Evolutionary conservation across 2,888 invertebrate species (phyloP).

Genomic region (Andrena marginata): DNA sequence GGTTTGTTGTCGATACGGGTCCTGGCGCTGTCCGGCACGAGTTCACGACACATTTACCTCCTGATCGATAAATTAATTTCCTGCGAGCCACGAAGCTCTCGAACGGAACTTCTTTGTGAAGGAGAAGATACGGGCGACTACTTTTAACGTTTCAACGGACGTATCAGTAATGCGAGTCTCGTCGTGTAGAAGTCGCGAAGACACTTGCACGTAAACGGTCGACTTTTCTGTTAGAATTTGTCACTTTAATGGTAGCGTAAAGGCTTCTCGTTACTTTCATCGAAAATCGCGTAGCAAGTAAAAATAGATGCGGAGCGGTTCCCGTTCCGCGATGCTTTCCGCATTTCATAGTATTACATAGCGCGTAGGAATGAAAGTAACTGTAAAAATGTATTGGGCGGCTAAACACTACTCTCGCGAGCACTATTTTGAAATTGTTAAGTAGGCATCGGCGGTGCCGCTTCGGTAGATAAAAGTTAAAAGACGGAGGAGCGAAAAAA

Average conservation of each 20-base stretch:
- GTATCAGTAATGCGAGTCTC: not conserved
- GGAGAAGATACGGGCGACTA: not conserved
- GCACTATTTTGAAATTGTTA: conserved; percentile 31
- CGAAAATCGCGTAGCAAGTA: conserved; percentile 10
- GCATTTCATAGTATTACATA: not conserved
- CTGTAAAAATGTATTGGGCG: not conserved
- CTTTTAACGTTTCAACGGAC: not conserved
- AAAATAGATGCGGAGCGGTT: conserved; percentile 32
- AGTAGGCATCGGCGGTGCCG: not conserved
- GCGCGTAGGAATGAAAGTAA: not conserved
- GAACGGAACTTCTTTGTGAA: not conserved
- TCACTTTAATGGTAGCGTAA: not conserved
- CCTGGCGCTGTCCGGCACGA: conserved; percentile 6
- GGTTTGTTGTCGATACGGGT: conserved; percentile 23
- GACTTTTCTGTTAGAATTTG: not conserved
- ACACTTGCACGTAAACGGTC: not conserved
- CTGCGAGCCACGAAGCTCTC: not conserved
- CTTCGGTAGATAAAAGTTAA: not conserved
- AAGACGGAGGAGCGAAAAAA: conserved; percentile 22
- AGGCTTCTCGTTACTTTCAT: conserved; percentile 5
- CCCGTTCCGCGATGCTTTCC: not conserved
- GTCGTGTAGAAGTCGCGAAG: too few relatives aligned
- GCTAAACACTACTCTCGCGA: not conserved
- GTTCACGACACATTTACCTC: conserved; percentile 33
- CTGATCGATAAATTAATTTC: conserved; percentile 66